A percentile compares a stretch with the other conserved stretches of the same genome.
These are phyloP conservation scores for Psilanteris sp. DNA, from an alignment of 1,140 invertebrate species.

Conservation along the genomic window DNA sequence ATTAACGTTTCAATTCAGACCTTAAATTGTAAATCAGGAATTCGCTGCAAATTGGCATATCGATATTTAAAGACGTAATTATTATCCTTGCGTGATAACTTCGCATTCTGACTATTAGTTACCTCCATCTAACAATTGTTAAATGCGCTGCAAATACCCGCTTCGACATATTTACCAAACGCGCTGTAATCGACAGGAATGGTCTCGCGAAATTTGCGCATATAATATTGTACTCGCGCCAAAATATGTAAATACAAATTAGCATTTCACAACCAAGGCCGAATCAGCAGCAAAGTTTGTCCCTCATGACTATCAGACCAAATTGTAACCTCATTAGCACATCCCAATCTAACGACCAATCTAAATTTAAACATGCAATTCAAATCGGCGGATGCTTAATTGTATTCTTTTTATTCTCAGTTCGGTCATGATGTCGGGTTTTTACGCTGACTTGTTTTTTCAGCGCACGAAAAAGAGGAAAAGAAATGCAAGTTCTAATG, in stretches of 20 bases:
- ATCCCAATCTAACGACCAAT: slow-evolving; percentile 47
- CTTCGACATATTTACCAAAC: slow-evolving; percentile 1
- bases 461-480: neutral
- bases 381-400: slow-evolving; percentile 39
- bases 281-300: slow-evolving; percentile 11
- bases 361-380: slow-evolving; percentile 56
- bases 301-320: slow-evolving; percentile 30
- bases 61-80: no score
- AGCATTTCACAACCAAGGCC: slow-evolving; percentile 49
- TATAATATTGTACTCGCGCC: slow-evolving; percentile 20
- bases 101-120: no score
- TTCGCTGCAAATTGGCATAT: no score
- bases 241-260: slow-evolving; percentile 53
- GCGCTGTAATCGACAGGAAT: slow-evolving; percentile 14
- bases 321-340: slow-evolving; percentile 54
- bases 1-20: no score
- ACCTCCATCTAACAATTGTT: no score
- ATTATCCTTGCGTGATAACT: no score
- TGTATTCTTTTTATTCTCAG: slow-evolving; percentile 28
- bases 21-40: no score
- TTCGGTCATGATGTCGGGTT: slow-evolving; percentile 11
- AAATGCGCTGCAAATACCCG: no score
- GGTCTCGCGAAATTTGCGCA: slow-evolving; percentile 2
- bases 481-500: slow-evolving; percentile 4
- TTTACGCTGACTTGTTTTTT: slow-evolving; percentile 19